A percentile compares a stretch with the other conserved stretches of the same genome.
phyloP scores from a whole-genome alignment of 2,888 invertebrate species.

The Coronaproctus castanopsis region DNA sequence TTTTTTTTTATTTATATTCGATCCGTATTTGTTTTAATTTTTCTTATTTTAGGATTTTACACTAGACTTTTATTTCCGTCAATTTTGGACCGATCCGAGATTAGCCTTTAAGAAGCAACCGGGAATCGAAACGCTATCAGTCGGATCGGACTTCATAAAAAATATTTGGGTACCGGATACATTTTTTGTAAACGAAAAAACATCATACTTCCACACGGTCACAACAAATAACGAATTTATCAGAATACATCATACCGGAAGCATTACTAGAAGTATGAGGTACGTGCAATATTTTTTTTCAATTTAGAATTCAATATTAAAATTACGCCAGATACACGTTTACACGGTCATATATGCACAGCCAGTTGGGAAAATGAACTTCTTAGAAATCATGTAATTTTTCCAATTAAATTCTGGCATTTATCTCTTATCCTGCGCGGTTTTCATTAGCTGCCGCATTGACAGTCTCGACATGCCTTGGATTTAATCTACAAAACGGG shows the following conservation, averaged over 20 bases:
- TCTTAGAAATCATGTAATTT: too few relatives aligned
- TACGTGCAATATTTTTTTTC: too few relatives aligned
- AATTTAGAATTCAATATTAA: too few relatives aligned
- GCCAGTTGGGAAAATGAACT: too few relatives aligned
- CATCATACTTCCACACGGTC: slow-evolving; percentile 98
- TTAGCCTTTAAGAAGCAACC: slow-evolving; percentile 76
- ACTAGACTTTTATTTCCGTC: slow-evolving; percentile 95
- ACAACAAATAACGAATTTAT: slow-evolving; percentile 99
- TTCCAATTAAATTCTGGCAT: too few relatives aligned
- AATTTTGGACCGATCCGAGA: slow-evolving; percentile 93
- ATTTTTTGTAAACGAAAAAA: slow-evolving; percentile 99
- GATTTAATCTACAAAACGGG: too few relatives aligned
- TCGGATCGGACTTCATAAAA: slow-evolving; percentile 87
- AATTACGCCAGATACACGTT: too few relatives aligned
- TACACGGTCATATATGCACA: too few relatives aligned
- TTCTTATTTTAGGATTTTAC: slow-evolving; percentile 74
- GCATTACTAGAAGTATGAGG: slow-evolving; percentile 89
- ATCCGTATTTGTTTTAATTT: neutral
- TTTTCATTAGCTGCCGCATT: too few relatives aligned
- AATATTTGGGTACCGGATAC: slow-evolving; percentile 99
- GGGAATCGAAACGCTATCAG: slow-evolving; percentile 75
- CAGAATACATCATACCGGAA: slow-evolving; percentile 83
- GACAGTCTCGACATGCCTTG: too few relatives aligned
- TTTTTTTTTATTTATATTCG: too few relatives aligned
- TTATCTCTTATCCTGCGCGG: too few relatives aligned